phyloP scores from a whole-genome alignment of 1,140 invertebrate species.

The Neomicropteryx cornuta region DNA sequence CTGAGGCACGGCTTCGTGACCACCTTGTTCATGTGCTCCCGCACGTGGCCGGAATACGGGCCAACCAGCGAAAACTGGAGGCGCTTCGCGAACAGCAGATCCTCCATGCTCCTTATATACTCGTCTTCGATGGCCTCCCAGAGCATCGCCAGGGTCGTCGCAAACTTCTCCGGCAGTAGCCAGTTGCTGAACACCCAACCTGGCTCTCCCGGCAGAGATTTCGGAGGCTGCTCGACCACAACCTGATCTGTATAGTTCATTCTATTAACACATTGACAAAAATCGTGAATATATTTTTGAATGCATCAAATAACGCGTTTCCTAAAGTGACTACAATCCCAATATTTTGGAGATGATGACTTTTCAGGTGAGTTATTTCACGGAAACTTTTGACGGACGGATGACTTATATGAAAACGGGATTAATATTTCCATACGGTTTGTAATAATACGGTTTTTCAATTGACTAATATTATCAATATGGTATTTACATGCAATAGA shows the following conservation, averaged over 20 bases:
- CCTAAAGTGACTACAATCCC: too few relatives aligned
- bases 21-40: constrained; percentile 37
- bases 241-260: constrained; percentile 6
- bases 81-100: constrained; percentile 40
- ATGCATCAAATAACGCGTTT: too few relatives aligned
- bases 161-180: constrained; percentile 24
- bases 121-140: constrained; percentile 44
- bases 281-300: too few relatives aligned
- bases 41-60: constrained; percentile 38
- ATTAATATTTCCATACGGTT: too few relatives aligned
- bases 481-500: too few relatives aligned
- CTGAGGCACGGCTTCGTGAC: constrained; percentile 40
- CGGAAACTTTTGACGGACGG: too few relatives aligned
- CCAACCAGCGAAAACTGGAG: constrained; percentile 36
- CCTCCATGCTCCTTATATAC: constrained; percentile 40
- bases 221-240: constrained; percentile 3
- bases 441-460: too few relatives aligned
- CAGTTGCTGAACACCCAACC: constrained; percentile 40
- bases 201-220: constrained; percentile 34
- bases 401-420: too few relatives aligned
- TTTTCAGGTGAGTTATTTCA: too few relatives aligned
- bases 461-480: too few relatives aligned
- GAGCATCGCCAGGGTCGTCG: constrained; percentile 32
- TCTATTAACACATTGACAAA: too few relatives aligned
- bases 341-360: too few relatives aligned